Base-by-base conservation (phyloP, 2,113 vertebrate species). In the Cyprinus carpio region DNA sequence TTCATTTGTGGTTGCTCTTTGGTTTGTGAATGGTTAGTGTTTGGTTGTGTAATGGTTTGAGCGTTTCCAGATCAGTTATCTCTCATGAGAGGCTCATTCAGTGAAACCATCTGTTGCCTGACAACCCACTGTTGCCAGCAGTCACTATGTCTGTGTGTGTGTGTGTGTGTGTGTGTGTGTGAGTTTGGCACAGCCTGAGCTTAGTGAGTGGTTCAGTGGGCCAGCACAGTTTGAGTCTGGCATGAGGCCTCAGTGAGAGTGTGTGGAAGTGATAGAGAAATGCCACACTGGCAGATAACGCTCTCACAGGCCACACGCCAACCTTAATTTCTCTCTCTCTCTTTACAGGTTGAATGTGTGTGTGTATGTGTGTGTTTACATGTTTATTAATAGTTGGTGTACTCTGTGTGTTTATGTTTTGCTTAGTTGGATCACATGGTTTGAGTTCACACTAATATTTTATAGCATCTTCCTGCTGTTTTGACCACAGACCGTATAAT, bases 51-150 rank as follows among this genome's bases (percentile, higher is more conserved):
- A 72, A 83, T 83, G 13, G 67, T 82, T 82, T 82, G 43, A 82
- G 80, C 43, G 4, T 81, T 72, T 85, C 82, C 74, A 76, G 86
- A 87, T 88, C 85, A 83, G 71, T 85, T 87, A 85, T 87, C 87
- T 89, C 85, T 86, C 81, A 84, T 88, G 85, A 88, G 88, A 84
- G 83, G 54, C 78, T 89, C 89, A 87, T 89, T 89, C 89, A 90
- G 89, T 81, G 83, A 81, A 78, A 87, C 88, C 88, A 90, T 90
- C 87, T 90, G 88, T 85, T 82, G 83, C 88, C 84, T 84, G 86
- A 85, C 78, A 85, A 83, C 85, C 75, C 4, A 34, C 82, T 76
- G 88, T 72, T 85, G 88, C 84, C 86, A 89, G 74, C 60, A 85
- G 72, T 83, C 65, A 75, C 81, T 69, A 84, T 65, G 81, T 85